Evolutionary conservation across 2,888 invertebrate genomes (phyloP).

Genomic region (Pimpla rufipes): DNA sequence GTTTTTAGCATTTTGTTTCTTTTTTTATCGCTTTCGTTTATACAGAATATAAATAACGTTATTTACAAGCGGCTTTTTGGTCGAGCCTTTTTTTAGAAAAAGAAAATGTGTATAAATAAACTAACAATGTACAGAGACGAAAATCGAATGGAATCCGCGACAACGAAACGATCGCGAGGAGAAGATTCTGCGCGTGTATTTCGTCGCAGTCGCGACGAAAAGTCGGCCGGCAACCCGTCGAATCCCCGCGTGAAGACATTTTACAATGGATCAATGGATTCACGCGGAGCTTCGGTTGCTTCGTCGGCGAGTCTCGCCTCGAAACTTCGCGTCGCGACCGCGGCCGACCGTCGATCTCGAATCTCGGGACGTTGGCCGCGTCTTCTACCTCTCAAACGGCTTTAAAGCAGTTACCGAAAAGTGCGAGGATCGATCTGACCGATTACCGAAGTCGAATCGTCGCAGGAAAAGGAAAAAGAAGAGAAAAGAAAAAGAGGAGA

Average conservation of each 20-base stretch:
- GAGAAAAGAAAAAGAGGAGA: neutral
- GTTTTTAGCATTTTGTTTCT: conserved; percentile 22
- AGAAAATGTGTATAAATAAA: conserved; percentile 69
- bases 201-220: neutral
- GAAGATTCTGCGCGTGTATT: conserved; percentile 5
- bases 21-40: conserved; percentile 54
- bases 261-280: neutral
- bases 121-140: conserved; percentile 54
- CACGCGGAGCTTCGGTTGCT: neutral
- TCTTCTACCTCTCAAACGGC: neutral
- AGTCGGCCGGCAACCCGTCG: neutral
- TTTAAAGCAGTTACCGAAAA: neutral
- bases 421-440: neutral
- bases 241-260: neutral
- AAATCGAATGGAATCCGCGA: conserved; percentile 37
- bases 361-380: conserved; percentile 1
- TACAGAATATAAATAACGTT: conserved; percentile 73
- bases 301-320: neutral
- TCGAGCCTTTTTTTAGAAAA: conserved; percentile 67
- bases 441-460: neutral
- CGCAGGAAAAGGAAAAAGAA: neutral
- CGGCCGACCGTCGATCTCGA: neutral
- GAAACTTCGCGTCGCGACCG: neutral
- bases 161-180: conserved; percentile 25
- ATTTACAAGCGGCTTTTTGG: conserved; percentile 69